Evolutionary conservation across 2,888 invertebrate species (phyloP), one percentile per base, ranked within the genome.

Genomic region (Trypoxylon attenuatum): DNA sequence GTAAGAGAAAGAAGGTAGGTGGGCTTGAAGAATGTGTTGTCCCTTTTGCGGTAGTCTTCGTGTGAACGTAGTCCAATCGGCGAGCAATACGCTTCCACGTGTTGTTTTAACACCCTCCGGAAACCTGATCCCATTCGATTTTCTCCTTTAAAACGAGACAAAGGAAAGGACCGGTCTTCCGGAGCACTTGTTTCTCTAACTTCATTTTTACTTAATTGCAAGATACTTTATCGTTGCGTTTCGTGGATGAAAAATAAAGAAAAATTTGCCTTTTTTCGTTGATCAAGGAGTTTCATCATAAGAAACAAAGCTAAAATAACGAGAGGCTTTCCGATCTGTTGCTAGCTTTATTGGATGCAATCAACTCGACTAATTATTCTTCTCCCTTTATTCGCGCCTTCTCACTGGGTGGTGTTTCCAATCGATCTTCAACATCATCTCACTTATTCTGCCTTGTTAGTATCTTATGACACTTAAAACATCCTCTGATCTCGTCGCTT

Each of bases 1-100:
- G 77, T 53, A 77, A 80, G 38, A 70, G 79, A 13, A 81, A 81
- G 60, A 80, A 79, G 79, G 80, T 80, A 65, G 25, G 65, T 57
- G 16, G 18, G n/a, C n/a, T n/a, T n/a, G 38, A 38, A 29, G n/a
- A n/a, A 47, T 46, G n/a, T 5, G 23, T 19, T 2, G 1, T 5
- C 8, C 1, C n/a, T 10, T 5, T n/a, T n/a, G n/a, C n/a, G n/a
- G n/a, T n/a, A n/a, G n/a, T n/a, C n/a, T n/a, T n/a, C 3, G 10
- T 33, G n/a, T 10, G 13, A 33, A 13, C 33, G 33, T 10, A 33
- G 33, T 13, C 33, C 33, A 10, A 8, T n/a, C n/a, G n/a, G n/a
- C n/a, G 10, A 33, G 33, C 8, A 33, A 3, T 33, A 10, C n/a
- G 41, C 42, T 51, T 39, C 29, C 65, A 65, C 56, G 65, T 60